These are phyloP conservation scores for Ormia ochracea DNA, from an alignment of 2,888 invertebrate species.

Conservation along the genomic window DNA sequence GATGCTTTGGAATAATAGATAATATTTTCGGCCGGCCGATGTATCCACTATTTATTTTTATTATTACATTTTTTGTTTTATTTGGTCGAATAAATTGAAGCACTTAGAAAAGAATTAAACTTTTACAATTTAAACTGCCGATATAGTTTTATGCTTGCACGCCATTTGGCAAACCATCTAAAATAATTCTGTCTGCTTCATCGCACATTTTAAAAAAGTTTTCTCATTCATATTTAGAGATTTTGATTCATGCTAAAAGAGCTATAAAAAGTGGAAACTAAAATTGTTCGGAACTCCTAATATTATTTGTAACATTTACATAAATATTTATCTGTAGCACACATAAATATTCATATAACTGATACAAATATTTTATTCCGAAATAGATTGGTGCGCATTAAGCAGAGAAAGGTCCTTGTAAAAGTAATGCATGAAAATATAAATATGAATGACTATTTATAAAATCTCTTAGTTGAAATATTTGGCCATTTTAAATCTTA, in stretches of 20 bases:
- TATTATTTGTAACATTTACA: neutral
- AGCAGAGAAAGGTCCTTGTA: too few species aligned
- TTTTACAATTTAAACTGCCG: slow-evolving; percentile 21
- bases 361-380: too few species aligned
- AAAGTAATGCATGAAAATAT: too few species aligned
- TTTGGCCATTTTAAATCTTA: too few species aligned
- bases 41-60: too few species aligned
- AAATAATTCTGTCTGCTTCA: neutral
- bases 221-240: neutral
- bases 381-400: too few species aligned
- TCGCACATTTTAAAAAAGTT: neutral
- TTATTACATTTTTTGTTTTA: neutral
- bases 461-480: too few species aligned
- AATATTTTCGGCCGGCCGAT: too few species aligned
- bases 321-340: neutral
- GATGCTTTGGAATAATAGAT: too few species aligned
- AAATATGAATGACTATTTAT: too few species aligned
- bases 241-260: neutral
- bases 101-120: slow-evolving; percentile 15
- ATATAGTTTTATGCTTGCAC: neutral
- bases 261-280: neutral
- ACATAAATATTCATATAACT: too few species aligned
- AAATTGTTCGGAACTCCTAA: neutral
- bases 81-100: neutral
- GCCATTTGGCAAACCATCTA: neutral